These are phyloP conservation scores for Stenodera caucasica DNA, from an alignment of 2,888 invertebrate genomes.

Conservation along the genomic window DNA sequence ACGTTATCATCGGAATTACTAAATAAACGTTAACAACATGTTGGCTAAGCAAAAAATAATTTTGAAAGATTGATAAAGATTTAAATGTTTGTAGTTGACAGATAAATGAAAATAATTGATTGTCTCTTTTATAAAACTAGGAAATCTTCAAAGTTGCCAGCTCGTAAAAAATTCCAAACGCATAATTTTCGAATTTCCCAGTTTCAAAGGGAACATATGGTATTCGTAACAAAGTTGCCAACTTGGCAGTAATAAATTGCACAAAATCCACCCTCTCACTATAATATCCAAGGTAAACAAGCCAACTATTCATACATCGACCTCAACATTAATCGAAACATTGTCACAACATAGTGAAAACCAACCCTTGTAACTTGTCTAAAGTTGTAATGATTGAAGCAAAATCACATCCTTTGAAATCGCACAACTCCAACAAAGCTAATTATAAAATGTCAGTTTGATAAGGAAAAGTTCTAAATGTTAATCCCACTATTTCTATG, in stretches of 20 bases:
- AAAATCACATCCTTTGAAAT: neutral
- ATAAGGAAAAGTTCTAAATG: neutral
- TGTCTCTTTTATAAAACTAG: neutral
- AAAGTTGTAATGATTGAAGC: neutral
- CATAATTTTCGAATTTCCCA: neutral
- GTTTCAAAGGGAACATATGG: neutral
- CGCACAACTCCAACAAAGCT: neutral
- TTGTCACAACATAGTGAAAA: neutral
- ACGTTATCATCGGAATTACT: no score
- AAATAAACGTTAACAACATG: no score
- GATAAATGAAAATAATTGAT: no score
- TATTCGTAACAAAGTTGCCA: neutral
- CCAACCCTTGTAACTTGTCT: neutral
- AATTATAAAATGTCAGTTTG: neutral
- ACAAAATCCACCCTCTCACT: neutral
- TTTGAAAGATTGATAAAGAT: no score
- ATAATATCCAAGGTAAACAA: neutral
- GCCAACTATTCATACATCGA: neutral
- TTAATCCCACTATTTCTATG: no score
- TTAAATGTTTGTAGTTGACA: no score
- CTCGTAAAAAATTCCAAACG: no score
- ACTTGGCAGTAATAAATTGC: neutral
- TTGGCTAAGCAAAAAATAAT: no score
- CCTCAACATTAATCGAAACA: neutral
- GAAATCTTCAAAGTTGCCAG: neutral